These are phyloP conservation scores for Syngnathoides biaculeatus DNA, from an alignment of 2,113 vertebrate genomes.

Conservation along the genomic window DNA sequence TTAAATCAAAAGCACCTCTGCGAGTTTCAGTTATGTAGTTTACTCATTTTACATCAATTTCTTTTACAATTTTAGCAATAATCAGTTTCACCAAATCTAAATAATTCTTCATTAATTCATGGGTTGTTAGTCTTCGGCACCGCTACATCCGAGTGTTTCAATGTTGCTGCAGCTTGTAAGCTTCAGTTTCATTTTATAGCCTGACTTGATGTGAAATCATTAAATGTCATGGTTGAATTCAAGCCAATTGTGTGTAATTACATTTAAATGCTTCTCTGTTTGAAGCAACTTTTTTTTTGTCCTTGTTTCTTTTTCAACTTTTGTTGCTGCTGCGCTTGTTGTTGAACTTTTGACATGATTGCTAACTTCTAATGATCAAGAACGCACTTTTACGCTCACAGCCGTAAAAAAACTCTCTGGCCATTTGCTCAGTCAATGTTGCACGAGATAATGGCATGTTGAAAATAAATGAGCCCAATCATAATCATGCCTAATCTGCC, in stretches of 20 bases:
- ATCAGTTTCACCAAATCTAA: neutral
- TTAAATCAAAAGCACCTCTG: neutral
- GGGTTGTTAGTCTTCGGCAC: neutral
- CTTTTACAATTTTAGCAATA: neutral
- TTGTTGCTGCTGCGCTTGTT: neutral
- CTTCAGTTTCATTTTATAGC: neutral
- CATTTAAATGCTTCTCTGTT: slow-evolving; percentile 1
- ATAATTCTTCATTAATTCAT: neutral
- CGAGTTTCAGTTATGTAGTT: neutral
- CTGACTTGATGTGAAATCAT: neutral
- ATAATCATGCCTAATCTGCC: slow-evolving; percentile 72
- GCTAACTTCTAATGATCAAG: slow-evolving; percentile 48
- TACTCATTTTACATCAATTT: neutral
- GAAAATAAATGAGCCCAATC: slow-evolving; percentile 72
- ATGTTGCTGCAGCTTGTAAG: neutral
- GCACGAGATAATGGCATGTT: slow-evolving; percentile 73
- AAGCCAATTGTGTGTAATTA: slow-evolving; percentile 1
- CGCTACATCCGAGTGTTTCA: neutral
- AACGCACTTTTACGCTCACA: slow-evolving; percentile 30
- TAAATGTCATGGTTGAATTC: slow-evolving; percentile 8
- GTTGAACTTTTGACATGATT: slow-evolving; percentile 8
- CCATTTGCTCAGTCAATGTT: slow-evolving; percentile 66
- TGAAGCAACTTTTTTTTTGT: neutral
- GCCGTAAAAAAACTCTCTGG: slow-evolving; percentile 47
- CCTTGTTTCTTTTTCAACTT: slow-evolving; percentile 4